Conservation (phyloP, 2,888 invertebrate genomes). For the Iselma pallidipennis region DNA sequence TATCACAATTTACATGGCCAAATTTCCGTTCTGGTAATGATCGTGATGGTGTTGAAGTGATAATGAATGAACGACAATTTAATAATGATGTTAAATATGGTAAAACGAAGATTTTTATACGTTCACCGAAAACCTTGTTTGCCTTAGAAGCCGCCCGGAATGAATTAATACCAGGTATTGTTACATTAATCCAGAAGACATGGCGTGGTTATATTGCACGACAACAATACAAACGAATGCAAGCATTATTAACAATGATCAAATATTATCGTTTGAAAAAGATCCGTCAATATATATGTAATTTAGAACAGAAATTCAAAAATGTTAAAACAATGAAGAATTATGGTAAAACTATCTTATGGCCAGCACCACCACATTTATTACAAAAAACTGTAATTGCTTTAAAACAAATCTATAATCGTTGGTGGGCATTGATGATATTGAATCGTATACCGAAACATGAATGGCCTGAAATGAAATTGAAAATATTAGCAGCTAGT, state of each 20-base stretch:
- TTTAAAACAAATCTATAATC: slow-evolving; percentile 67
- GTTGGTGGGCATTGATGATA: slow-evolving; percentile 88
- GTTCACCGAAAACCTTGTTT: slow-evolving; percentile 91
- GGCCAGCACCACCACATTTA: slow-evolving; percentile 81
- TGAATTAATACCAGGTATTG: slow-evolving; percentile 87
- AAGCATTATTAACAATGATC: slow-evolving; percentile 82
- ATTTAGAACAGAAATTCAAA: slow-evolving; percentile 67
- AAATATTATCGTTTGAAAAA: slow-evolving; percentile 80
- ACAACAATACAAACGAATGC: slow-evolving; percentile 79
- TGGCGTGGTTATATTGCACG: slow-evolving; percentile 77
- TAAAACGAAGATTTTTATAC: slow-evolving; percentile 93
- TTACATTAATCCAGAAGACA: slow-evolving; percentile 92
- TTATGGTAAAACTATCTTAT: slow-evolving; percentile 75
- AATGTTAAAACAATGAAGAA: slow-evolving; percentile 69
- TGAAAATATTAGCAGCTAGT: slow-evolving; percentile 79
- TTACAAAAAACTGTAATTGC: slow-evolving; percentile 65
- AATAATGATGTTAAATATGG: slow-evolving; percentile 89
- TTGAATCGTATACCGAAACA: slow-evolving; percentile 77
- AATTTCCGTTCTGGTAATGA: slow-evolving; percentile 81
- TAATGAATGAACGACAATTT: slow-evolving; percentile 80
- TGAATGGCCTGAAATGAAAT: slow-evolving; percentile 86
- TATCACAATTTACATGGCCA: slow-evolving; percentile 95
- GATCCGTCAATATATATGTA: slow-evolving; percentile 70
- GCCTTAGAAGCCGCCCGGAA: slow-evolving; percentile 85
- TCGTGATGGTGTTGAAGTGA: slow-evolving; percentile 81